Base-by-base conservation (phyloP, 2,888 invertebrate genomes). In the Diplazon laetatorius region DNA sequence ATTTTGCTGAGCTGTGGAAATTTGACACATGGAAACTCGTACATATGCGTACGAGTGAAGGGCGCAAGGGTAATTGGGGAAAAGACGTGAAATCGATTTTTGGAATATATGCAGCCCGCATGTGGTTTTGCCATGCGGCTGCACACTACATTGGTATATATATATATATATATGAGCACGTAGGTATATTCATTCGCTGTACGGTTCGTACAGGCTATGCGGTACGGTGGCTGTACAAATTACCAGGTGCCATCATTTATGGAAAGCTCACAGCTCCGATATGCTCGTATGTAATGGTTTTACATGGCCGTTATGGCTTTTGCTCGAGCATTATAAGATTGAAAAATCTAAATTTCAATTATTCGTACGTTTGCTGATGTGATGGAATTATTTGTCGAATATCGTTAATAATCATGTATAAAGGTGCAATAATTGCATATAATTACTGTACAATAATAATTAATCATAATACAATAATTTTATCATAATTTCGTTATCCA, bases 21-120 rank as follows among this genome's bases (percentile, higher is more conserved):
- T n/a, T n/a, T n/a, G n/a, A n/a, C n/a, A n/a, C n/a, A n/a, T n/a
- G n/a, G n/a, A n/a, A n/a, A n/a, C n/a, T n/a, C n/a, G n/a, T n/a
- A n/a, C n/a, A n/a, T n/a, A n/a, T n/a, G n/a, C n/a, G n/a, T n/a
- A n/a, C n/a, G n/a, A n/a, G n/a, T n/a, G n/a, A n/a, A n/a, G n/a
- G n/a, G n/a, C n/a, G n/a, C n/a, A n/a, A n/a, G n/a, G n/a, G n/a
- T n/a, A n/a, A n/a, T 30, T 30, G 30, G 18, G 44, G 44, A 57
- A 59, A 55, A 42, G 18, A 30, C 46, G 5, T 14, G 35, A 20
- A 69, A 69, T 69, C 69, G 69, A 69, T 59, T 25, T 57, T 46
- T 30, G 57, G 46, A 69, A n/a, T n/a, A 57, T 57, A 57, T 57
- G 42, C 57, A 46, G 18, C 44, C 57, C 16, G 35, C 57, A 48